Evolutionary conservation across 2,888 invertebrate species (phyloP).

Genomic region (Chloroclystis v-ata): DNA sequence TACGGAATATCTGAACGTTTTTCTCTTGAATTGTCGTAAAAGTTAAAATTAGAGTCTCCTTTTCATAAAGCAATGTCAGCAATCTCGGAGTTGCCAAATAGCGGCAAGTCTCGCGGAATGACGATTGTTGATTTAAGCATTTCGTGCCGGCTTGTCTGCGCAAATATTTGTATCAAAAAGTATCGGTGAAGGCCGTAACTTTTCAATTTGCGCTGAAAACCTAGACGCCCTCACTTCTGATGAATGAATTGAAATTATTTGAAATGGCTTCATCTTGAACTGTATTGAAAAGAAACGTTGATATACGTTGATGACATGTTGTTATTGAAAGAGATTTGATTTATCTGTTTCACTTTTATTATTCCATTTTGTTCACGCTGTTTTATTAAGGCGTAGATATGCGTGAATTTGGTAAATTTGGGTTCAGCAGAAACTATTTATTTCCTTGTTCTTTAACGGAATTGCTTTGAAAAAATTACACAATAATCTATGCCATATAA

Average conservation of each 20-base stretch:
- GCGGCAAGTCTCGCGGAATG: conserved; percentile 1
- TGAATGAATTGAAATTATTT: conserved; percentile 19
- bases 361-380: not conserved
- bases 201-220: conserved; percentile 17
- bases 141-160: conserved; percentile 1
- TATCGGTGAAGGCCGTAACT: conserved; percentile 11
- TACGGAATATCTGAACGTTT: conserved; percentile 1
- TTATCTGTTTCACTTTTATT: not conserved
- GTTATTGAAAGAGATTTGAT: conserved; percentile 1
- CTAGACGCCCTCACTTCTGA: conserved; percentile 13
- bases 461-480: no score
- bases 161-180: conserved; percentile 18
- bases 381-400: no score
- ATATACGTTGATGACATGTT: conserved; percentile 5
- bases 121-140: conserved; percentile 9
- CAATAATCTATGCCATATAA: no score
- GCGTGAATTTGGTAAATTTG: no score
- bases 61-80: conserved; percentile 3
- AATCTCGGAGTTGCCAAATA: conserved; percentile 5
- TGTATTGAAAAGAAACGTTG: conserved; percentile 15
- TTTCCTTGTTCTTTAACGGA: no score
- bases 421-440: no score
- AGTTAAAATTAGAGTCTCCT: conserved; percentile 4
- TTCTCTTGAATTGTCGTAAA: not conserved
- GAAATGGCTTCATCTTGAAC: conserved; percentile 20